phyloP scores from a whole-genome alignment of 2,888 invertebrate species.

The Philaethria dido region DNA sequence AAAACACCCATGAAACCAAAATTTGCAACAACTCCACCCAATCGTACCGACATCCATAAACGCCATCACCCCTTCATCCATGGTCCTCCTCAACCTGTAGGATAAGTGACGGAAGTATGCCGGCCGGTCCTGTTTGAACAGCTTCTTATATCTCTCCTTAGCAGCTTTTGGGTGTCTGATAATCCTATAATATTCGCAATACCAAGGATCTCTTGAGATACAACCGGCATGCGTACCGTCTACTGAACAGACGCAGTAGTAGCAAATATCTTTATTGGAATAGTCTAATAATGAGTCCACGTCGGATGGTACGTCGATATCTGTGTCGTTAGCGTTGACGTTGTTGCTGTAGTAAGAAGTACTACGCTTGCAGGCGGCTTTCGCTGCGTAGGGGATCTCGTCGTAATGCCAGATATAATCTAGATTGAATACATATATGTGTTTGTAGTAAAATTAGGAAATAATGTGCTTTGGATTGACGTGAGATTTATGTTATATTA shows the following conservation, averaged over 20 bases:
- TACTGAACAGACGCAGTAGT: conserved; percentile 65
- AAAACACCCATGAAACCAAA: background rate
- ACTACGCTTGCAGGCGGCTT: conserved; percentile 61
- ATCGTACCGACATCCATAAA: conserved; percentile 62
- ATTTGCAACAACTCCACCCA: conserved; percentile 1
- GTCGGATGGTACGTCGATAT: conserved; percentile 56
- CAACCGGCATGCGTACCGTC: conserved; percentile 55
- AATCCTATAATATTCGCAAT: conserved; percentile 63
- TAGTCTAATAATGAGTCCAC: conserved; percentile 61
- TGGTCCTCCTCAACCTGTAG: conserved; percentile 66
- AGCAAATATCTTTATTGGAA: conserved; percentile 54
- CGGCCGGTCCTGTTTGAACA: conserved; percentile 65
- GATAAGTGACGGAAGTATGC: conserved; percentile 65
- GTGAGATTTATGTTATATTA: background rate
- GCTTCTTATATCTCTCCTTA: conserved; percentile 54
- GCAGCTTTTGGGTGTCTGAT: conserved; percentile 48
- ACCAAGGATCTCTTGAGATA: conserved; percentile 57
- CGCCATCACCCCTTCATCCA: conserved; percentile 66
- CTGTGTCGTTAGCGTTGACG: conserved; percentile 58
- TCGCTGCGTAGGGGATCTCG: conserved; percentile 67
- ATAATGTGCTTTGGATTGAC: no score
- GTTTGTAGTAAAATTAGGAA: background rate
- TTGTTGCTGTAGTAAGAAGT: conserved; percentile 70
- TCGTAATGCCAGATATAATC: conserved; percentile 76
- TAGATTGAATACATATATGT: conserved; percentile 40